These are phyloP conservation scores for Caenorhabditis macrosperma DNA, from an alignment of 2,888 invertebrate genomes.

Conservation along the genomic window DNA sequence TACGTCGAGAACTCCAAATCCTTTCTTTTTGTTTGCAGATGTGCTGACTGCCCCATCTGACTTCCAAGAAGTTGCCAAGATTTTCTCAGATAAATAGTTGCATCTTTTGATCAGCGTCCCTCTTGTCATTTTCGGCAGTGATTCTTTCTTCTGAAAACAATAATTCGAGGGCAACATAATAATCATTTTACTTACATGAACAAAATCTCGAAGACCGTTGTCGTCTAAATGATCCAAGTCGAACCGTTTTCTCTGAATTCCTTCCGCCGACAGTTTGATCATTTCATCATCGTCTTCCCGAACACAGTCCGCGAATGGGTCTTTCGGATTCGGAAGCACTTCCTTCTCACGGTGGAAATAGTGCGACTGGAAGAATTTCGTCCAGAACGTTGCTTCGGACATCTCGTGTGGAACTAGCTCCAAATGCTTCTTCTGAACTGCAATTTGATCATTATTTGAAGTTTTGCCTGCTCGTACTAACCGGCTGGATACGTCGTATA, in stretches of 20 bases:
- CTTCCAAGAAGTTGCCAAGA: conserved; percentile 66
- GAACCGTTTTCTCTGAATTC: conserved; percentile 64
- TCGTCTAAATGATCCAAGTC: conserved; percentile 68
- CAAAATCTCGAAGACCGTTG: conserved; percentile 56
- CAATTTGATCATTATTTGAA: conserved; percentile 61
- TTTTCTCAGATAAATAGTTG: conserved; percentile 78
- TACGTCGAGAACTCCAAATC: conserved; percentile 64
- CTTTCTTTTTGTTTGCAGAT: conserved; percentile 27
- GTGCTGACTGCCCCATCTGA: conserved; percentile 9
- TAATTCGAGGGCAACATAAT: neutral
- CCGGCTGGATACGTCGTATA: conserved; percentile 97
- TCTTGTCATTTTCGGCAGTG: conserved; percentile 38
- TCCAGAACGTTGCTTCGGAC: conserved; percentile 98
- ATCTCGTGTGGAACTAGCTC: conserved; percentile 96
- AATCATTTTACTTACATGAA: conserved; percentile 36
- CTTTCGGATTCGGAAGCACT: conserved; percentile 84
- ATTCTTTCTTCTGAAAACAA: conserved; percentile 61
- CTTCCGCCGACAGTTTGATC: conserved; percentile 56
- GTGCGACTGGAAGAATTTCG: conserved; percentile 98
- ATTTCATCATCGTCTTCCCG: conserved; percentile 90
- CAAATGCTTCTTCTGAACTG: conserved; percentile 93
- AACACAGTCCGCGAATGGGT: conserved; percentile 97
- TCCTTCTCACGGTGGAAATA: conserved; percentile 87
- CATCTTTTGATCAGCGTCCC: conserved; percentile 71
- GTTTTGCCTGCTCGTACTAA: too few relatives aligned